Evolutionary conservation across 2,888 invertebrate genomes (phyloP), one percentile per base, ranked within the genome.

Genomic region (Atethmia centrago): DNA sequence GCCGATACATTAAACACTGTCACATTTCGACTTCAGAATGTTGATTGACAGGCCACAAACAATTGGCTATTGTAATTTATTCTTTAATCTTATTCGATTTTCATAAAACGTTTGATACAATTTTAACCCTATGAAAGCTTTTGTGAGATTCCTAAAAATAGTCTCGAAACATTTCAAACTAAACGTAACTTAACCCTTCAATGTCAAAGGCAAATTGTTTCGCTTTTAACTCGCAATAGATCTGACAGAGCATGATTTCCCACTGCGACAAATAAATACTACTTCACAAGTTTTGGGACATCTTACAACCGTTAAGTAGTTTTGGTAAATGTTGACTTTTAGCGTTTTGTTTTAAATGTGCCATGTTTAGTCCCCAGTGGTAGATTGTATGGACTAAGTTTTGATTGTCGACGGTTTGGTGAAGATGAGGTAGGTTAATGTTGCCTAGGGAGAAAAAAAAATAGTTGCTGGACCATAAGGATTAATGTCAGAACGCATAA

Each of bases 191-290:
- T 77, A 86, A 82, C 73, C 80, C 79, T 87, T 84, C 77, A 82
- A 75, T 79, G 76, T 82, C 82, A 69, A 69, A 66, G 40, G 53
- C 74, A 76, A 87, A 83, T 84, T 82, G 84, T 87, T 88, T 84
- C 78, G 82, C 78, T 75, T 80, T 80, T 81, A 79, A 56, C 76
- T 84, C 78, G 42, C 80, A 71, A 83, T 80, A 73, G 79, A 83
- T 82, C 70, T 85, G 85, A 86, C 87, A 86, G 72, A 64, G 58
- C 79, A 79, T 88, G 90, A 90, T 90, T 88, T 90, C 93, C 93
- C 93, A 88, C 87, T 88, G 88, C 88, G 90, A 82, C 84, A 75
- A 79, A 87, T 87, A 89, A 87, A 88, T 88, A 91, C 89, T 88
- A 90, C 59, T 82, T 76, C 65, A 69, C 86, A 87, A 89, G 90